Base-by-base conservation (phyloP, 2,888 invertebrate species). In the Alcis repandata region DNA sequence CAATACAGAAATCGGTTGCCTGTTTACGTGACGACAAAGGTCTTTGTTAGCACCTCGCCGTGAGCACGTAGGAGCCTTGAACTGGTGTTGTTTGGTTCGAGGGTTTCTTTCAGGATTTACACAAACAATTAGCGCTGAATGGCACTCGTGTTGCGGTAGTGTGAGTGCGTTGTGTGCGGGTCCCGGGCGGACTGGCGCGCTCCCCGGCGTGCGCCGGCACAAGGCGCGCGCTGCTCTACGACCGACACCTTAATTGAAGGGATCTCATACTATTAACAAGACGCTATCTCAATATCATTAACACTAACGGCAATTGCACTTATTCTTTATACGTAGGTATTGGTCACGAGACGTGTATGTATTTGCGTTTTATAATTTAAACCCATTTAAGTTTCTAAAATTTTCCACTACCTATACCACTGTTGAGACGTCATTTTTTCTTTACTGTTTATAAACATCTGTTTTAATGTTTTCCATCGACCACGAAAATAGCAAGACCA, bases 31-130 rank as follows among this genome's bases (percentile, higher is more conserved):
- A 87, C 83, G 70, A 66, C 72, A 73, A 80, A 84, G 83, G 79
- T 72, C 84, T 89, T 89, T 91, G 83, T 89, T 85, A 87, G 77
- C 85, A 85, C 86, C 79, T 88, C 77, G 80, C 70, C 72, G 75
- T 78, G 84, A 81, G 85, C 90, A 90, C 89, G 90, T 88, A 79
- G 70, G 73, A 72, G 72, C 91, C 90, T 91, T 91, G 88, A 88
- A 82, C 82, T 78, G 80, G 68, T 72, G 71, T 75, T 75, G 70
- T 75, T 74, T 67, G 62, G 73, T 67, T 59, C 64, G 66, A 71
- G 54, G 65, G 75, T 76, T 76, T 77, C 78, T 80, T 85, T 81
- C 79, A 82, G 82, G 79, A 81, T 86, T 85, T 83, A 78, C 81
- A 82, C 78, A 70, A 79, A 58, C 79, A 84, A 81, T 83, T 84